Base-by-base conservation (phyloP, 2,797 vertebrate genomes). In the Lycodopsis pacificus region DNA sequence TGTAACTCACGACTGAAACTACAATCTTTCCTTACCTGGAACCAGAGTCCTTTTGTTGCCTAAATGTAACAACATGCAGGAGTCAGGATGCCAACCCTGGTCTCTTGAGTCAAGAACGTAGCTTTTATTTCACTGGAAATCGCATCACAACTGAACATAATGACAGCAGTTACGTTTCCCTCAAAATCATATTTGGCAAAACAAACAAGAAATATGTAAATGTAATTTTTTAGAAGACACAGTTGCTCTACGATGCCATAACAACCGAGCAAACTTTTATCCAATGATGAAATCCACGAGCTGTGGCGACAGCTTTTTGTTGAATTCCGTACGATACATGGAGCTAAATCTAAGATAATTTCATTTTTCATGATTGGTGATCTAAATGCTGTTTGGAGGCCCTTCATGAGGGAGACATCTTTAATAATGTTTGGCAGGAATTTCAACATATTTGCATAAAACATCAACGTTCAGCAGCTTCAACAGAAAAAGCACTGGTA, bases 401-500 rank as follows among this genome's bases (percentile, higher is more conserved):
- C 4, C 19, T 11, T 64, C 13, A 32, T 13, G 20, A 25, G 3
- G 42, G 9, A 57, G 11, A 15, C 44, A 42, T 71, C 10, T 51
- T 32, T 58, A 22, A 44, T 1, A 70, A 32, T 54, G 4, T 69
- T 20, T 56, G 42, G 12, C 20, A 12, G 58, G 22, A 42, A 65
- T 72, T 12, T 64, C 19, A 76, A 71, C 7, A 42, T 51, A 42
- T n/a, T 51, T 34, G 8, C 12, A 2, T 17, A 34, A 67, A 75
- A 22, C 51, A 51, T 56, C 10, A 58, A 5, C 7, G 2, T 59
- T 51, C 32, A 44, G 8, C 6, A 14, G 32, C 36, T 57, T 44
- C 7, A 34, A 20, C 20, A 27, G 17, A 49, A 58, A 65, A 54
- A 49, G 48, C 25, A 3, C 0, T n/a, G 59, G 15, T 63, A 49